Evolutionary conservation across 1,140 invertebrate genomes (phyloP).

Genomic region (Grapholita molesta): DNA sequence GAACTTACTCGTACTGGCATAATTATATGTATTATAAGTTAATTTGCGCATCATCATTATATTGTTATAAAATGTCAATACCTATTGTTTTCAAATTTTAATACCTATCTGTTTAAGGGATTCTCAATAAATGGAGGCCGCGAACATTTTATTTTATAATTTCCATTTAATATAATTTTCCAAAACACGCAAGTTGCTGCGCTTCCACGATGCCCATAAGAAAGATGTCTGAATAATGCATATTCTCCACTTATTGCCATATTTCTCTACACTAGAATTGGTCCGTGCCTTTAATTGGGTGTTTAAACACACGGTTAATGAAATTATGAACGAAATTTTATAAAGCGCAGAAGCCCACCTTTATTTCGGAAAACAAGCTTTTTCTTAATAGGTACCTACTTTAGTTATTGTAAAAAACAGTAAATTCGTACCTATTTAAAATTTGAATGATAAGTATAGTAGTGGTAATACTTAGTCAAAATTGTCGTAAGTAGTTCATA

Average conservation of each 20-base stretch:
- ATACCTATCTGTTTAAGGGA: not conserved
- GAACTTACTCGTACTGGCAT: not conserved
- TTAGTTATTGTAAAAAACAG: no score
- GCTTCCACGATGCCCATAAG: conserved; percentile 51
- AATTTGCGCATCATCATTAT: no score
- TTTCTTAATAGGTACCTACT: no score
- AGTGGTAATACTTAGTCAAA: not conserved
- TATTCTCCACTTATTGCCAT: conserved; percentile 48
- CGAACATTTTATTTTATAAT: not conserved
- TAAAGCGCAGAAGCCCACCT: not conserved
- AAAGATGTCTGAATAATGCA: conserved; percentile 68
- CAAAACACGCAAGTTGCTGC: conserved; percentile 60
- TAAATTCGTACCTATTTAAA: no score
- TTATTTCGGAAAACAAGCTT: no score
- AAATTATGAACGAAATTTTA: not conserved
- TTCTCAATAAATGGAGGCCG: not conserved
- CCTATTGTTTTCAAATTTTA: no score
- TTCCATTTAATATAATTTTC: conserved; percentile 28
- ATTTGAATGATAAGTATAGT: no score
- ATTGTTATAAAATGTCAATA: no score
- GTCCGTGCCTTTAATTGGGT: conserved; percentile 26
- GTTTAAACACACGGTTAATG: not conserved
- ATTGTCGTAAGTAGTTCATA: not conserved
- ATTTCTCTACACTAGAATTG: conserved; percentile 45
- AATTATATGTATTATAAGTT: not conserved